A percentile compares a stretch with the other conserved stretches of the same genome.
phyloP scores from a whole-genome alignment of 2,797 vertebrate genomes.

The Halcyon smyrnensis region DNA sequence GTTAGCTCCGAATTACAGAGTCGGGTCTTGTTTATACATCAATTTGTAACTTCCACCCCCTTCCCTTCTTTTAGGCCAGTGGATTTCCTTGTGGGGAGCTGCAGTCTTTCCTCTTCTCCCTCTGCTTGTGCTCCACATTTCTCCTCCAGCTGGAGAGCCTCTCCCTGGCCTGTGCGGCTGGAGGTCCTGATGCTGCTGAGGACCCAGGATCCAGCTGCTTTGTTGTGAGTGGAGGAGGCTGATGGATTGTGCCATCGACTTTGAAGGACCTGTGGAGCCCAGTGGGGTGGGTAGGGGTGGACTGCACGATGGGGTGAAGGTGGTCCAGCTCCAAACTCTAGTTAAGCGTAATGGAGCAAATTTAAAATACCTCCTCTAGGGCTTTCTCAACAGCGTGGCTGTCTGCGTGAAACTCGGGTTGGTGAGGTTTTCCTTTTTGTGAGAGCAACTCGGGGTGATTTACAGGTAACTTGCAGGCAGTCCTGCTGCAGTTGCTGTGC shows the following conservation, averaged over 20 bases:
- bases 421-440: background rate
- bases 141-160: background rate
- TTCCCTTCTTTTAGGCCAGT: background rate
- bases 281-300: background rate
- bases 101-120: background rate
- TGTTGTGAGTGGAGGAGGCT: background rate
- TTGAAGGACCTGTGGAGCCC: background rate
- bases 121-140: background rate
- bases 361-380: background rate
- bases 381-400: background rate
- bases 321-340: background rate
- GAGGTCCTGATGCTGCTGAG: background rate
- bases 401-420: background rate
- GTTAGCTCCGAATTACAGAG: conserved; percentile 71
- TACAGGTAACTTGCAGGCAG: background rate
- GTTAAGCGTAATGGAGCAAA: background rate
- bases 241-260: background rate
- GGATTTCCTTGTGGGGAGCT: background rate
- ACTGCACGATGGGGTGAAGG: fast-evolving
- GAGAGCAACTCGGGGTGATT: background rate
- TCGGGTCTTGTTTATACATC: conserved; percentile 63
- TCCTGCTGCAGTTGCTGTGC: background rate
- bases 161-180: background rate
- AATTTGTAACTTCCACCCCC: conserved; percentile 7
- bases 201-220: background rate